phyloP scores from a whole-genome alignment of 2,113 vertebrate species.

The Gobiocypris rarus region DNA sequence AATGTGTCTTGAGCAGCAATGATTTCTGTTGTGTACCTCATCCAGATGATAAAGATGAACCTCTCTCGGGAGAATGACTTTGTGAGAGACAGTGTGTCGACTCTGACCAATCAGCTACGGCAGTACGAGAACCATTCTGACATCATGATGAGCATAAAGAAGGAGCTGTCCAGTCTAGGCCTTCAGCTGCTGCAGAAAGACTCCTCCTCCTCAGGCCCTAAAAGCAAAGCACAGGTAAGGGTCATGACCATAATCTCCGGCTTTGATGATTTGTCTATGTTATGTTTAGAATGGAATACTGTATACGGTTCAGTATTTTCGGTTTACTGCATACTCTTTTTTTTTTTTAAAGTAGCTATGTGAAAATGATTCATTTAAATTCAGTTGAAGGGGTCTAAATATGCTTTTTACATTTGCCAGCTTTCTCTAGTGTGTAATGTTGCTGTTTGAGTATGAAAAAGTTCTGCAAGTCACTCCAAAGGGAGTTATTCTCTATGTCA shows the following conservation, averaged over 20 bases:
- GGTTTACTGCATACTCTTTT: neutral
- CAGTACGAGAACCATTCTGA: slow-evolving; percentile 92
- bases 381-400: too few species aligned
- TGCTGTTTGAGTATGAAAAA: too few species aligned
- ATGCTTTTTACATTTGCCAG: too few species aligned
- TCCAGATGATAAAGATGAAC: slow-evolving; percentile 91
- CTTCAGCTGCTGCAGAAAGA: slow-evolving; percentile 93
- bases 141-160: slow-evolving; percentile 94
- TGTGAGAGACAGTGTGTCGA: slow-evolving; percentile 86
- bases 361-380: too few species aligned
- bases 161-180: slow-evolving; percentile 91
- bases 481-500: too few species aligned
- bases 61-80: slow-evolving; percentile 88
- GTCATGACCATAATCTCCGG: too few species aligned
- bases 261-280: too few species aligned
- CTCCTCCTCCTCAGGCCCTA: slow-evolving; percentile 48
- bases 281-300: neutral
- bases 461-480: too few species aligned
- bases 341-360: too few species aligned
- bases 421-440: too few species aligned
- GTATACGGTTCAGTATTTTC: neutral
- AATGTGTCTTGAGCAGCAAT: neutral
- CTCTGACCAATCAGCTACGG: slow-evolving; percentile 85
- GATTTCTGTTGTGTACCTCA: neutral
- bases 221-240: slow-evolving; percentile 83